A percentile compares a stretch with the other conserved stretches of the same genome.
phyloP scores from a whole-genome alignment of 2,888 invertebrate genomes.

The Cheilosia urbana region DNA sequence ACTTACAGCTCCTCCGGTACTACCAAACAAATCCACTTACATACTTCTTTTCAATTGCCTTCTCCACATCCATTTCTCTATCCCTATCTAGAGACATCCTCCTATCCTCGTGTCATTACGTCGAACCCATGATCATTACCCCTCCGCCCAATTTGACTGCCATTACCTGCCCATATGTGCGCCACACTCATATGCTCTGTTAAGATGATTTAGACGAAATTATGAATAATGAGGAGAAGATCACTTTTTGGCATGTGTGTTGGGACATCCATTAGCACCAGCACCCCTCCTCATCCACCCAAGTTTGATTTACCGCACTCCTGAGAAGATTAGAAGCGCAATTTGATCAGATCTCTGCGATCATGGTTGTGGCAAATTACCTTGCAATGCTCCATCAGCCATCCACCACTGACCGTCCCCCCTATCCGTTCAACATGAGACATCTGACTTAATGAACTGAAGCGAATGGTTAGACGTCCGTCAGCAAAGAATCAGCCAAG shows the following conservation, averaged over 20 bases:
- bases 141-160: conserved; percentile 6
- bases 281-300: neutral
- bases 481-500: conserved; percentile 58
- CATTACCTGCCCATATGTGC: conserved; percentile 23
- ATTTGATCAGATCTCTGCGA: conserved; percentile 52
- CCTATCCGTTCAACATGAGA: conserved; percentile 30
- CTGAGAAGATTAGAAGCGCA: conserved; percentile 50
- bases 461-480: conserved; percentile 61
- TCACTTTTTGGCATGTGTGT: conserved; percentile 58
- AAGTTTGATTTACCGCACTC: conserved; percentile 18
- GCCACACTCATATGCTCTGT: neutral
- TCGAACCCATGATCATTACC: conserved; percentile 1
- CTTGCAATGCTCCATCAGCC: neutral
- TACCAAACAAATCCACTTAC: too few relatives aligned
- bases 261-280: conserved; percentile 56
- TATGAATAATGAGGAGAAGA: conserved; percentile 53
- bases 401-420: neutral
- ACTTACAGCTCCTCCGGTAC: too few relatives aligned
- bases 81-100: neutral
- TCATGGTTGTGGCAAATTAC: conserved; percentile 35
- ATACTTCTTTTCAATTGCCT: too few relatives aligned
- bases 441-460: conserved; percentile 66
- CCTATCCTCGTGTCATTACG: neutral
- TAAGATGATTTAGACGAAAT: conserved; percentile 32
- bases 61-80: too few relatives aligned